Conservation (phyloP, 2,888 invertebrate species). For the Bhutanitis thaidina region DNA sequence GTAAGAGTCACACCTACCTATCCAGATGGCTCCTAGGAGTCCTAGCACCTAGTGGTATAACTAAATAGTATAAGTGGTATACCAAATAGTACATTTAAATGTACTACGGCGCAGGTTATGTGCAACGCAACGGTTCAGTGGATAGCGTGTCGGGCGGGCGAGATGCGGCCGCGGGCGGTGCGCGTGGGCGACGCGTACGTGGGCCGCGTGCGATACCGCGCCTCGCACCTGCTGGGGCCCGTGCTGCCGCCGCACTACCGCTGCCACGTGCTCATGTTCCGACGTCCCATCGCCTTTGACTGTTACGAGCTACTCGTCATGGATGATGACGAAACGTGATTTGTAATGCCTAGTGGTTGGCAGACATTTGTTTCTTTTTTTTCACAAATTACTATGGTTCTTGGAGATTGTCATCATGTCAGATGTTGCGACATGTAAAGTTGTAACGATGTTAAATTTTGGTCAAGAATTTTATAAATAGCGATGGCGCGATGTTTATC, state of each 20-base stretch:
- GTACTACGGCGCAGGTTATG: constrained; percentile 59
- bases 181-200: constrained; percentile 41
- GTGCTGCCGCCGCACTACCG: constrained; percentile 50
- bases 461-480: not conserved
- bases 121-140: constrained; percentile 59
- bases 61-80: too few species aligned
- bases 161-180: constrained; percentile 42
- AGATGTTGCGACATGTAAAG: too few species aligned
- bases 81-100: too few species aligned
- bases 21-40: too few species aligned
- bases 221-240: constrained; percentile 48
- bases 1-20: too few species aligned
- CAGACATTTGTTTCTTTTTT: not conserved
- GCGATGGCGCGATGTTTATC: too few species aligned
- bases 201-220: constrained; percentile 51
- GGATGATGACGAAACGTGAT: constrained; percentile 22
- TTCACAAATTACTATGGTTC: not conserved
- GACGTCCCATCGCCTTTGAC: constrained; percentile 63
- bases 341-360: too few species aligned
- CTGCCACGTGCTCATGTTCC: constrained; percentile 62
- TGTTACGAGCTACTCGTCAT: constrained; percentile 62
- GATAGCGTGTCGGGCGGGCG: constrained; percentile 42
- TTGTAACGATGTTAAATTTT: not conserved
- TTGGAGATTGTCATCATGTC: not conserved
- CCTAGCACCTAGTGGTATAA: too few species aligned